Conservation (phyloP, 2,888 invertebrate genomes). For the Andrena dorsata region DNA sequence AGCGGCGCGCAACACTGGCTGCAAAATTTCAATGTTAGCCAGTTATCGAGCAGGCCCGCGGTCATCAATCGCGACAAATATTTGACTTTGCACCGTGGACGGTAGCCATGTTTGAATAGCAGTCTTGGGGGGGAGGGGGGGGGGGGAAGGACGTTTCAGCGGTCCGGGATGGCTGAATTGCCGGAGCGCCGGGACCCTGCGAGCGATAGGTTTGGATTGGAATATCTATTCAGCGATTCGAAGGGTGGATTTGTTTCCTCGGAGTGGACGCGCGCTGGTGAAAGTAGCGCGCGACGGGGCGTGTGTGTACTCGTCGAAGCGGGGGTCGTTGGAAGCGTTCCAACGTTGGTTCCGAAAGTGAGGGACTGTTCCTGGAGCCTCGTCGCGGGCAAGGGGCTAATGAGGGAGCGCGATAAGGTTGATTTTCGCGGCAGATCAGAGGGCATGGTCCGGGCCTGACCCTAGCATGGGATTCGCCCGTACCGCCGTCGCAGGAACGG, state of each 20-base stretch:
- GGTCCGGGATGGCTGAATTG: background rate
- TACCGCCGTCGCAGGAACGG: slow-evolving; percentile 1
- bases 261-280: no score
- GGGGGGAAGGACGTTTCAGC: background rate
- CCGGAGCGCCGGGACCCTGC: no score
- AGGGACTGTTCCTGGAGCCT: background rate
- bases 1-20: background rate
- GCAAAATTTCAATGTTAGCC: background rate
- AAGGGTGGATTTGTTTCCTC: no score
- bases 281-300: no score
- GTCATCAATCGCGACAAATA: slow-evolving; percentile 2
- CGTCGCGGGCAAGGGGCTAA: background rate
- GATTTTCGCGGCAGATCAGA: slow-evolving; percentile 15
- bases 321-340: no score
- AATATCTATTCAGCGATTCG: no score
- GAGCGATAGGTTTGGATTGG: no score
- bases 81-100: background rate
- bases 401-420: slow-evolving; percentile 20
- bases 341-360: no score
- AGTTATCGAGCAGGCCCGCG: background rate
- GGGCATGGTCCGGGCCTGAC: slow-evolving; percentile 21
- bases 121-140: no score
- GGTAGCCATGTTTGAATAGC: background rate
- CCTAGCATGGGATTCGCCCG: slow-evolving; percentile 27
- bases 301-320: no score